These are phyloP conservation scores for Oscheius sp. DNA, from an alignment of 1,140 invertebrate species.

Conservation along the genomic window DNA sequence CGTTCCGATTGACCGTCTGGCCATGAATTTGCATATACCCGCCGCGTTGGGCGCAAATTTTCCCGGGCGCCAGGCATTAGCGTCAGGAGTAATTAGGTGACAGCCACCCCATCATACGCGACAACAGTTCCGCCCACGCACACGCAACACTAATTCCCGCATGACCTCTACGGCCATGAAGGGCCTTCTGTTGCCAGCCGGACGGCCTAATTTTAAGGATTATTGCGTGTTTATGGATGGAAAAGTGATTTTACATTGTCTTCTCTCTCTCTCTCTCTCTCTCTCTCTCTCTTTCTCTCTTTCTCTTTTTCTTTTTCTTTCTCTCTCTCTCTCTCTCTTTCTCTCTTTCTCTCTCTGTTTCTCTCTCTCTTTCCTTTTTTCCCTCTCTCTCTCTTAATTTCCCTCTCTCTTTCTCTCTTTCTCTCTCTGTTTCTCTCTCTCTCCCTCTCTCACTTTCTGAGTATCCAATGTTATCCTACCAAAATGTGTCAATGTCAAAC, in stretches of 20 bases:
- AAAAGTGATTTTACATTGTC: background rate
- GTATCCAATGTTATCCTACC: too few relatives aligned
- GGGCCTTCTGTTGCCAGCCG: background rate
- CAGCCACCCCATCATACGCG: background rate
- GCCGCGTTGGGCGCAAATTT: too few relatives aligned
- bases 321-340: background rate
- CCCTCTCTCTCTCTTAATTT: too few relatives aligned
- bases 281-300: background rate
- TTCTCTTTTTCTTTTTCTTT: background rate
- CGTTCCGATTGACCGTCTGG: too few relatives aligned
- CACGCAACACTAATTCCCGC: background rate
- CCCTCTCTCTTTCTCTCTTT: too few relatives aligned
- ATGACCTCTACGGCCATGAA: background rate
- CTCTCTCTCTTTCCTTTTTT: too few relatives aligned
- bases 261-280: background rate
- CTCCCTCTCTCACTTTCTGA: too few relatives aligned
- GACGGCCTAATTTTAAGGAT: too few relatives aligned
- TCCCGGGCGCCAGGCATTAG: conserved; percentile 1
- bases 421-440: too few relatives aligned
- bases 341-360: background rate
- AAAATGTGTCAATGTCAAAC: too few relatives aligned
- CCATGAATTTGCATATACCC: too few relatives aligned
- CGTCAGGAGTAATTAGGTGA: conserved; percentile 1
- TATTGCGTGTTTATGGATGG: too few relatives aligned
- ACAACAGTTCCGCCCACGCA: background rate